Evolutionary conservation across 2,797 vertebrate genomes (phyloP).

Genomic region (Serranus cabrilla): DNA sequence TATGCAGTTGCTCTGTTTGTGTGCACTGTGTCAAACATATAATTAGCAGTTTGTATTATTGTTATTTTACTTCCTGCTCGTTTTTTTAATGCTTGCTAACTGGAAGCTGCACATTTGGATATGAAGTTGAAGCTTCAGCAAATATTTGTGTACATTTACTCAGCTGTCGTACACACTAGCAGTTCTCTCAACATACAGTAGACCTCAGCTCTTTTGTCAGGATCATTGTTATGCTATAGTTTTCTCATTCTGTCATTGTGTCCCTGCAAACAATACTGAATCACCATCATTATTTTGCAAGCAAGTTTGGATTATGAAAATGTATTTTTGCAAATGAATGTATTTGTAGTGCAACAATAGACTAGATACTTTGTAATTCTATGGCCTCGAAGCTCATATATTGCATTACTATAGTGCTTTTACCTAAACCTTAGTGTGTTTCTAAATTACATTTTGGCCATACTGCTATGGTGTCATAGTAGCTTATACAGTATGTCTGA

Average conservation of each 20-base stretch:
- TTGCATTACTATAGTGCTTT: neutral
- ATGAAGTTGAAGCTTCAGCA: neutral
- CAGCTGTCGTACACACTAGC: neutral
- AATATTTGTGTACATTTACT: neutral
- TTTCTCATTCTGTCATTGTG: neutral
- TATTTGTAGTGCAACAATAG: neutral
- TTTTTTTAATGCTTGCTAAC: neutral
- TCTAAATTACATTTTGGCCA: neutral
- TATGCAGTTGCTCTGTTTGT: neutral
- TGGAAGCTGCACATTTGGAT: neutral
- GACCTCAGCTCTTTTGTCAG: accelerated
- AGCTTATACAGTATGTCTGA: neutral
- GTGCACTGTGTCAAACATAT: neutral
- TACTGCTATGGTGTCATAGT: neutral
- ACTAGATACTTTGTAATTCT: accelerated
- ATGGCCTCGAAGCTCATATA: neutral
- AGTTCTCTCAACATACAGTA: neutral
- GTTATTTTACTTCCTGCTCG: neutral
- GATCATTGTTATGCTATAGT: neutral
- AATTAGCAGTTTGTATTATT: neutral
- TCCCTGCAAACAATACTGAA: neutral
- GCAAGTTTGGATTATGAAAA: neutral
- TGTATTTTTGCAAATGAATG: neutral
- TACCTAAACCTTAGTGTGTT: neutral
- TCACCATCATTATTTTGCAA: neutral